Conservation (phyloP, 2,888 invertebrate genomes). For the Eutolmus rufibarbis region DNA sequence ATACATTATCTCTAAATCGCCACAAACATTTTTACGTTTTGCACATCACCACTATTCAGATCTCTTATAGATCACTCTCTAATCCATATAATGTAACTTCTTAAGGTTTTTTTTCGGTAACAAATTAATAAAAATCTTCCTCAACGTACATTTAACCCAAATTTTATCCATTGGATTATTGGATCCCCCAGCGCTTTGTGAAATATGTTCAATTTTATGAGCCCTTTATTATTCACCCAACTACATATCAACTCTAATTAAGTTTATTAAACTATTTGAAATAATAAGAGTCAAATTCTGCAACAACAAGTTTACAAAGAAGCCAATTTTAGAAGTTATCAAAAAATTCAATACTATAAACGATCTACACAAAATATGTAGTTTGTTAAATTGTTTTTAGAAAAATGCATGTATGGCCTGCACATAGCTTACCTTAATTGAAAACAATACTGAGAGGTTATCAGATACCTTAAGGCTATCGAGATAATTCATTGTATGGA, state of each 20-base stretch:
- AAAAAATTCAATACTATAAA: background rate
- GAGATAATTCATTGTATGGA: conserved; percentile 76
- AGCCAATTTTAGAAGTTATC: background rate
- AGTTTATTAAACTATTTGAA: background rate
- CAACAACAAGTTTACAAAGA: background rate
- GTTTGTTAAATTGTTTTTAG: background rate
- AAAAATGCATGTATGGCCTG: background rate
- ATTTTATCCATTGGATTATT: no score
- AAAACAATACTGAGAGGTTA: conserved; percentile 12
- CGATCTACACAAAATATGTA: background rate
- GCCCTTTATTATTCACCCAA: no score
- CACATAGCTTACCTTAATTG: conserved; percentile 18
- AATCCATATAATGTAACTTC: no score
- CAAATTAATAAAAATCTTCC: no score
- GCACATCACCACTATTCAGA: no score
- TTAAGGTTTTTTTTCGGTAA: no score
- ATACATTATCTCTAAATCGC: no score
- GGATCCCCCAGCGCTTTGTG: no score
- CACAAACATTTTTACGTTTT: no score
- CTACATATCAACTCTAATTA: background rate
- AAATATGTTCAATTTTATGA: no score
- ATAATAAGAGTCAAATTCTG: background rate
- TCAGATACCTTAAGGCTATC: conserved; percentile 70
- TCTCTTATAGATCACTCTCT: no score
- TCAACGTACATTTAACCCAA: no score